Evolutionary conservation across 2,113 vertebrate species (phyloP).

Genomic region (Athene cunicularia): DNA sequence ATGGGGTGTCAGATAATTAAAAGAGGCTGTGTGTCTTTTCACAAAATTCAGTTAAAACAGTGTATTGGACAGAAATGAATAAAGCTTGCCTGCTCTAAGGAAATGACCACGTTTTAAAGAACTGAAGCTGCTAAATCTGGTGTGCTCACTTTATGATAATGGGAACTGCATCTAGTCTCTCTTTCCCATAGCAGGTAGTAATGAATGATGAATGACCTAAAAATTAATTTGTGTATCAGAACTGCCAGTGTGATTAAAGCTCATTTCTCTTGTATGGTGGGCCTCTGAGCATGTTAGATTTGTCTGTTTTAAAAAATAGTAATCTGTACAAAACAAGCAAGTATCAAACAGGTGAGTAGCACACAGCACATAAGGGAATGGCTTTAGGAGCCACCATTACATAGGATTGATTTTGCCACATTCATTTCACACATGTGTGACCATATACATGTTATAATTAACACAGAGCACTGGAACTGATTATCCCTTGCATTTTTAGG

Average conservation of each 20-base stretch:
- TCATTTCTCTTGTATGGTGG: rapidly evolving
- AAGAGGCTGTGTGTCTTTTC: neutral
- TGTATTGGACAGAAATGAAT: neutral
- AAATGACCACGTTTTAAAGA: neutral
- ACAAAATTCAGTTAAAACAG: neutral
- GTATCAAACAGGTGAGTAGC: neutral
- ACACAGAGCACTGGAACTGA: neutral
- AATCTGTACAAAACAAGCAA: neutral
- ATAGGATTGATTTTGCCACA: rapidly evolving
- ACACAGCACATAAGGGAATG: neutral
- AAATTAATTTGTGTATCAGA: neutral
- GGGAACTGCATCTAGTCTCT: neutral
- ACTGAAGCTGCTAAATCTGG: neutral
- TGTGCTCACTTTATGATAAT: neutral
- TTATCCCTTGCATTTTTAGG: neutral
- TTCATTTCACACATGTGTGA: neutral
- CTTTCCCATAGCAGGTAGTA: neutral
- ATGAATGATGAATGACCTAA: neutral
- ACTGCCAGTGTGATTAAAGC: neutral
- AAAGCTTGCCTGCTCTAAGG: neutral
- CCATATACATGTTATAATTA: neutral
- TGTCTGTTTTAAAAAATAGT: neutral
- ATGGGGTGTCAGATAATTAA: neutral
- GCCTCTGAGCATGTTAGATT: neutral
- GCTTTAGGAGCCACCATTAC: neutral